A percentile compares a stretch with the other conserved stretches of the same genome.
phyloP scores from a whole-genome alignment of 92 coral and sea anemone genomes.

The Phenganax stokvisi region DNA sequence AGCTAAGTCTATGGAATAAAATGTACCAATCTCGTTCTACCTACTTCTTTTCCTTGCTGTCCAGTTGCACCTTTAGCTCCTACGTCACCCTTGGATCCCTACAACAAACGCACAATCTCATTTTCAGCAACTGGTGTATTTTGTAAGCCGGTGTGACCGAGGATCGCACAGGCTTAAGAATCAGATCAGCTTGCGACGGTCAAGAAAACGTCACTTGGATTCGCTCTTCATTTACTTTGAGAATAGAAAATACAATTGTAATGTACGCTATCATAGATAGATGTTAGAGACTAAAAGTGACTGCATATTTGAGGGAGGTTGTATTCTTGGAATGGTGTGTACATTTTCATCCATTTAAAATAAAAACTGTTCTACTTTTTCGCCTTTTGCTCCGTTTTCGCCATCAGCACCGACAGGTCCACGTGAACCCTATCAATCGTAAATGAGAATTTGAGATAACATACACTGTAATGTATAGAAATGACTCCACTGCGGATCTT shows the following conservation, averaged over 20 bases:
- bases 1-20: slow-evolving; percentile 25
- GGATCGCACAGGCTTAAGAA: no score
- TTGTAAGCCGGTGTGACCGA: no score
- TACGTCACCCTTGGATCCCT: slow-evolving; percentile 47
- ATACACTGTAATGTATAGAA: not conserved
- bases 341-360: not conserved
- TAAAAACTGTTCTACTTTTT: slow-evolving; percentile 26
- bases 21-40: not conserved
- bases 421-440: slow-evolving; percentile 43
- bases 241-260: no score
- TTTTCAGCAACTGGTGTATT: no score
- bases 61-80: slow-evolving; percentile 10
- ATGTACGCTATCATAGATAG: no score
- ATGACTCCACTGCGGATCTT: not conserved
- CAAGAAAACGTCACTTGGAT: not conserved
- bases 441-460: not conserved
- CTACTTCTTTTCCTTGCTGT: not conserved
- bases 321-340: not conserved
- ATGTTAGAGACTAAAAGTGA: no score
- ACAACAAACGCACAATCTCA: not conserved
- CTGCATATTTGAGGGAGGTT: no score
- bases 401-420: slow-evolving; percentile 51
- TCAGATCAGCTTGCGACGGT: not conserved
- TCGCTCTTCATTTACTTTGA: no score
- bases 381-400: slow-evolving; percentile 45